Evolutionary conservation across 1,140 invertebrate species (phyloP), one percentile per base, ranked within the genome.

Genomic region (Teleogryllus occipitalis): DNA sequence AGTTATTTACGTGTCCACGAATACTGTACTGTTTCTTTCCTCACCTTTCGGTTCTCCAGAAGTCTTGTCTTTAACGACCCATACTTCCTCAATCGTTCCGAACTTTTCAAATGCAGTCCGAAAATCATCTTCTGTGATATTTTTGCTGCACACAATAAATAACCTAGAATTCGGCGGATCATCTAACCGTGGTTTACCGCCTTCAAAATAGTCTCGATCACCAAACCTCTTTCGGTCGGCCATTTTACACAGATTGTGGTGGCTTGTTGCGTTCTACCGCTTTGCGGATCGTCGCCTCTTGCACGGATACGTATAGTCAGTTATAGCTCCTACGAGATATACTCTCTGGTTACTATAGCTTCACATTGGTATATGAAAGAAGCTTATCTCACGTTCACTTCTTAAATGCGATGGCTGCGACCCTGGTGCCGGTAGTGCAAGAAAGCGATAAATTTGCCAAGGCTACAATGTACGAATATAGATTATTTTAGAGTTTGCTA

Each of bases 1-100:
- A 74, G 72, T 3, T 21, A 74, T 21, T n/a, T 3, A 1, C 72
- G 1, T n/a, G 72, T 18, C 18, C 1, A 21, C 72, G 5, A 21
- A 74, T 74, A 21, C 4, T 74, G 72, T 74, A 21, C 72, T 74
- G 18, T 39, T 39, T 39, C 27, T 39, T 39, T 39, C 10, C 22
- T 84, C 87, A 92, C 96, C 96, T 91, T 97, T 97, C 82, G 93
- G 92, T 84, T 96, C 94, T 75, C 95, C 94, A 54, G 94, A 93
- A 75, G 87, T 89, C 65, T 93, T 92, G 84, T 97, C 94, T 87
- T 93, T 95, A 8, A 97, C 94, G 82, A 97, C 91, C 91, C 94
- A 95, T 48, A 97, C 90, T 86, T 97, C 94, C 86, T 97, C 94
- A 77, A 98, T 94, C 48, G 89, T 90, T 18, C 96, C 96, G 87